These are phyloP conservation scores for Pagetopsis macropterus DNA, from an alignment of 2,797 vertebrate genomes.

Conservation along the genomic window DNA sequence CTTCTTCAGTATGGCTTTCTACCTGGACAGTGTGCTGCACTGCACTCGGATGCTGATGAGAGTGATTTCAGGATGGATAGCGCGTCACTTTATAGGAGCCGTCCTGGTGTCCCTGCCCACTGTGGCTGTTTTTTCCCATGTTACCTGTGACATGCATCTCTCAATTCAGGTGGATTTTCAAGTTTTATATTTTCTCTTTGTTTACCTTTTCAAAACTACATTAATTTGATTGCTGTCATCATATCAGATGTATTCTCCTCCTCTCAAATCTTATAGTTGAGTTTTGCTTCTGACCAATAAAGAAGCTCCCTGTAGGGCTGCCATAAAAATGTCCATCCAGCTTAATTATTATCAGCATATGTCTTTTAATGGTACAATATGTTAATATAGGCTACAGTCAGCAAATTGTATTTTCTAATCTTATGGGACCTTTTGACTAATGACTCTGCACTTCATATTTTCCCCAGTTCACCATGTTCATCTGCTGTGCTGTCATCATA, in stretches of 20 bases:
- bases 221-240: neutral
- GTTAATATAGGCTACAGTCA: neutral
- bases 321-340: neutral
- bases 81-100: conserved; percentile 91
- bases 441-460: conserved; percentile 16
- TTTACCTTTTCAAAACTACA: neutral
- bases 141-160: conserved; percentile 89
- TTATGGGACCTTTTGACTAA: conserved; percentile 3
- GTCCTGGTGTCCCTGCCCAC: conserved; percentile 92
- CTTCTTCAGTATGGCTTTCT: conserved; percentile 91
- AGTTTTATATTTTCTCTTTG: neutral
- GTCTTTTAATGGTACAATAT: neutral
- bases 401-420: neutral
- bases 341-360: neutral
- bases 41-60: conserved; percentile 90
- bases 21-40: conserved; percentile 87
- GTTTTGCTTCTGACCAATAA: neutral
- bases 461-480: conserved; percentile 90
- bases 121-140: conserved; percentile 90
- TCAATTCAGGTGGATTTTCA: conserved; percentile 87
- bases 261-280: neutral
- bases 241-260: neutral
- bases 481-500: conserved; percentile 92
- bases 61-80: conserved; percentile 90
- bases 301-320: neutral